Percentiles rank a stretch among this genome's conserved stretches.
Evolutionary conservation across 2,797 vertebrate genomes (phyloP).

Genomic region (Tapera naevia): DNA sequence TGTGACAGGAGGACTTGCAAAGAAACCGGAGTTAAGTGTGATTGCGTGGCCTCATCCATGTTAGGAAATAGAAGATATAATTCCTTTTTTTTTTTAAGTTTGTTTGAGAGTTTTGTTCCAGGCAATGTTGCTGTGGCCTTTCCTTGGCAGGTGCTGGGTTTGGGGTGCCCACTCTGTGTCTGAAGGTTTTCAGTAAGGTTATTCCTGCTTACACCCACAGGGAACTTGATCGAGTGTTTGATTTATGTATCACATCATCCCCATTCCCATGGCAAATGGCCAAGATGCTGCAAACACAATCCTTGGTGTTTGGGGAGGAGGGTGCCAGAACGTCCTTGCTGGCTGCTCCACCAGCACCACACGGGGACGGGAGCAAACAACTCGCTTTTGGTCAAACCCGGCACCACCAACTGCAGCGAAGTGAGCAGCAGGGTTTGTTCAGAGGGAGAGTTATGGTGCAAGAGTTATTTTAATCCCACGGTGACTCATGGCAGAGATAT

Average conservation of each 20-base stretch:
- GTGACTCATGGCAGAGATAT: background rate
- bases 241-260: background rate
- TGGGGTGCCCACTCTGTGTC: fast-evolving
- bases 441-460: background rate
- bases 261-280: background rate
- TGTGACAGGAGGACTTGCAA: background rate
- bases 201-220: too few species aligned
- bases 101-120: background rate
- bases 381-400: fast-evolving
- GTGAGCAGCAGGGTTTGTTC: background rate
- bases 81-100: background rate
- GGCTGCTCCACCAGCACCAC: background rate
- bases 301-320: background rate
- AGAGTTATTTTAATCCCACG: background rate
- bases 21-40: background rate
- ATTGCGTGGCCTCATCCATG: fast-evolving
- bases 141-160: background rate
- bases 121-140: fast-evolving
- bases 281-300: fast-evolving
- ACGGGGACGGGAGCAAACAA: fast-evolving
- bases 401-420: fast-evolving
- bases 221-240: background rate
- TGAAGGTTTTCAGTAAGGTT: background rate
- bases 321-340: fast-evolving
- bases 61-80: background rate